phyloP scores from a whole-genome alignment of 2,888 invertebrate species.

The Stenchaetothrips biformis region DNA sequence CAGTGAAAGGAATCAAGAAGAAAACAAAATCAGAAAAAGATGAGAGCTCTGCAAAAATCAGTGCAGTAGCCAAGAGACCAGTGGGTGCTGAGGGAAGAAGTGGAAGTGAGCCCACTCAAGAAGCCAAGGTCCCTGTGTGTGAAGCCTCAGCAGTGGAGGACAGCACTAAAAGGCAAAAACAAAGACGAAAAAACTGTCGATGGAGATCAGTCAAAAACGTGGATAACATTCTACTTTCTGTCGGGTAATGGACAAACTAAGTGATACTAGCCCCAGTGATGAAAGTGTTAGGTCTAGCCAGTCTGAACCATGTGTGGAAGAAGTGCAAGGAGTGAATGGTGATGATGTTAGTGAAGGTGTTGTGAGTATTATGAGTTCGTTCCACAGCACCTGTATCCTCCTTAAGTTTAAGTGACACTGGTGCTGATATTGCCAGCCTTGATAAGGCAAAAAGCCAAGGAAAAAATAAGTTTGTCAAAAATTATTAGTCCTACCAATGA shows the following conservation, averaged over 20 bases:
- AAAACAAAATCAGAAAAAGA: constrained; percentile 44
- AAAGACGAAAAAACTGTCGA: constrained; percentile 29
- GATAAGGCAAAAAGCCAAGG: constrained; percentile 17
- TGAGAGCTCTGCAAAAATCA: constrained; percentile 44
- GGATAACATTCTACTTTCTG: not conserved
- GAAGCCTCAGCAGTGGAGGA: constrained; percentile 36
- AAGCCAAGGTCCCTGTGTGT: constrained; percentile 33
- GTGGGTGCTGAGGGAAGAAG: constrained; percentile 34
- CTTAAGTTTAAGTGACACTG: constrained; percentile 3
- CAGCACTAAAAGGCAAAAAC: constrained; percentile 38
- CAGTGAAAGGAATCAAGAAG: constrained; percentile 38
- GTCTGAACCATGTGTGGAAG: constrained; percentile 1
- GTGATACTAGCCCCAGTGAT: constrained; percentile 8
- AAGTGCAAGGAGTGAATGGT: not conserved
- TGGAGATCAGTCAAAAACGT: constrained; percentile 3
- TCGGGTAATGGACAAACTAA: not conserved
- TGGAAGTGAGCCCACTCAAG: constrained; percentile 36
- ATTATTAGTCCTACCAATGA: constrained; percentile 20
- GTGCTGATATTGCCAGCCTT: not conserved
- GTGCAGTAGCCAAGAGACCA: constrained; percentile 42
- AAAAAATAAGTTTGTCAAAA: constrained; percentile 27
- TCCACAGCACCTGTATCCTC: not conserved
- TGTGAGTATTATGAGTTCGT: constrained; percentile 1
- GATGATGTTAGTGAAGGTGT: constrained; percentile 13
- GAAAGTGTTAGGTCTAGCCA: constrained; percentile 15